A percentile compares a stretch with the other conserved stretches of the same genome.
These are phyloP conservation scores for Calcarius lapponicus DNA, from an alignment of 2,797 vertebrate genomes.

Conservation along the genomic window DNA sequence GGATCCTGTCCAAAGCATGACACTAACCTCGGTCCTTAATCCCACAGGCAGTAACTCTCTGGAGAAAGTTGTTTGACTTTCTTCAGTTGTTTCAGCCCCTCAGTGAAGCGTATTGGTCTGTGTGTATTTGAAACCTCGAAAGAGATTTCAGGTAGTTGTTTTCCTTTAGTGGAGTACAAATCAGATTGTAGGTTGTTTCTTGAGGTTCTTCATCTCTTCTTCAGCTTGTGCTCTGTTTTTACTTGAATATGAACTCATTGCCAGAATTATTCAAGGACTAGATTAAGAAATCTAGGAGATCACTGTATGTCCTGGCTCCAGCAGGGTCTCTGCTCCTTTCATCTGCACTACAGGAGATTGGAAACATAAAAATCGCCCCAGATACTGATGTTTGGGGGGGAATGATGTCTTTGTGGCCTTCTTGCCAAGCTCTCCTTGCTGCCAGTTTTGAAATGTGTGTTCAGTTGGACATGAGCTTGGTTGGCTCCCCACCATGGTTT, in stretches of 20 bases:
- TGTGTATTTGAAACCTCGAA: background rate
- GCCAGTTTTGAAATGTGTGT: background rate
- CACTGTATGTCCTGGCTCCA: background rate
- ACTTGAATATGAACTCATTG: slow-evolving; percentile 53
- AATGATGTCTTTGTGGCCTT: background rate
- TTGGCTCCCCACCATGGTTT: background rate
- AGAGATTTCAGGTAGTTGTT: background rate
- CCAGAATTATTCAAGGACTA: background rate
- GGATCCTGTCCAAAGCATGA: background rate
- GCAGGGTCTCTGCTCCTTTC: background rate
- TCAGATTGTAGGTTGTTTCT: background rate
- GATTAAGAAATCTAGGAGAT: background rate
- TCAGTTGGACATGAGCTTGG: background rate
- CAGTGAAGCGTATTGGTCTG: background rate
- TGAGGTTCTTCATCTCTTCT: background rate
- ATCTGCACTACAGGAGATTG: background rate
- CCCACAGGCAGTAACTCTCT: background rate
- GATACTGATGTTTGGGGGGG: background rate
- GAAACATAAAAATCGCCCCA: background rate
- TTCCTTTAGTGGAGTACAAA: background rate
- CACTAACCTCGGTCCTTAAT: background rate
- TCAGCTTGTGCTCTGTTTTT: slow-evolving; percentile 6
- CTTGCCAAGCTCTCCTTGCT: background rate
- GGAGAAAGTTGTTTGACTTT: background rate
- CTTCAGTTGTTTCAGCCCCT: background rate